Percentiles rank a stretch among this genome's conserved stretches.
phyloP scores from a whole-genome alignment of 37 sponge, comb jelly and placozoan species.

The Corticium candelabrum region DNA sequence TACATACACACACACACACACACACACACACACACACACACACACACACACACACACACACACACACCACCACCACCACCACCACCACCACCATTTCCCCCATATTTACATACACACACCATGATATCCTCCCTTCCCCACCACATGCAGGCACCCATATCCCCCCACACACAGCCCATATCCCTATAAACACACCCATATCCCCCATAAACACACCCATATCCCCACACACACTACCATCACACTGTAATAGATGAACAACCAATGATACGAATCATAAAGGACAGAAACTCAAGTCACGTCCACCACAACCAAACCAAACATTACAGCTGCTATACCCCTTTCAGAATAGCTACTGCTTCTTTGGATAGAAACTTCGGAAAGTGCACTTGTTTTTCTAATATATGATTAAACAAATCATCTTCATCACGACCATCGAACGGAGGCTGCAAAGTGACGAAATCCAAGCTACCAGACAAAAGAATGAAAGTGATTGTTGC shows the following conservation, averaged over 20 bases:
- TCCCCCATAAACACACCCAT: no score
- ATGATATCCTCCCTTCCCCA: no score
- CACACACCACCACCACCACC: not conserved
- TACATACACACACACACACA: not conserved
- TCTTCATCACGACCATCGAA: constrained; percentile 98
- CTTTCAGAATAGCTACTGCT: not conserved
- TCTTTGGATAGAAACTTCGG: constrained; percentile 69
- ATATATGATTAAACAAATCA: constrained; percentile 76
- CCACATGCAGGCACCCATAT: no score
- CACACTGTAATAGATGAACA: no score
- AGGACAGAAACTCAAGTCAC: no score
- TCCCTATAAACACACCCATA: no score
- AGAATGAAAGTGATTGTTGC: not conserved
- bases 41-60: not conserved
- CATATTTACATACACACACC: not conserved
- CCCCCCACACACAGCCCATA: no score
- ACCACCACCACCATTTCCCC: not conserved
- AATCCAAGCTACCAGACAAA: not conserved
- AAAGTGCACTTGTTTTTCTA: constrained; percentile 66
- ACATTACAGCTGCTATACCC: not conserved
- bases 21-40: not conserved
- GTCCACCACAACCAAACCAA: not conserved
- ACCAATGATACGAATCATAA: no score
- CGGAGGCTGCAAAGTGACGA: constrained; percentile 56
- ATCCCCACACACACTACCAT: no score